phyloP scores from a whole-genome alignment of 2,797 vertebrate genomes.

The Malurus splendens region DNA sequence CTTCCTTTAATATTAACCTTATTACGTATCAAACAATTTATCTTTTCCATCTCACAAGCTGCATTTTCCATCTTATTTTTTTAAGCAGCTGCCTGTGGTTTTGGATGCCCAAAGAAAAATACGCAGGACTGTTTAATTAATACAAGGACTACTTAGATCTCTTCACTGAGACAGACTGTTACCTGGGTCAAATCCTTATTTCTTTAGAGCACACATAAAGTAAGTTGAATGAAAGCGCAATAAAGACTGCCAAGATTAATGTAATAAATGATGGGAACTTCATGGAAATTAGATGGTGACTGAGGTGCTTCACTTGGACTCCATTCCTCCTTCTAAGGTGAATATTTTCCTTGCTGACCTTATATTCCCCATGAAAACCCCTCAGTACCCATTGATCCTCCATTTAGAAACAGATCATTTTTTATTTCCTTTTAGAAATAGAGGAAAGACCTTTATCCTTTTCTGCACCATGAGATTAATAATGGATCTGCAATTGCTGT shows the following conservation, averaged over 20 bases:
- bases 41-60: not conserved
- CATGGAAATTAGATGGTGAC: not conserved
- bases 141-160: not conserved
- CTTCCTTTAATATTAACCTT: not conserved
- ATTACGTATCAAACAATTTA: not conserved
- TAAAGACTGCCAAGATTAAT: not conserved
- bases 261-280: not conserved
- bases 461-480: not conserved
- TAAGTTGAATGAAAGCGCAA: not conserved
- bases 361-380: not conserved
- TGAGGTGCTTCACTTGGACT: not conserved
- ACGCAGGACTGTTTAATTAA: not conserved
- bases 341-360: not conserved
- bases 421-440: not conserved
- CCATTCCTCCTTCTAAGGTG: not conserved
- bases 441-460: not conserved
- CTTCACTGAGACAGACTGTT: not conserved
- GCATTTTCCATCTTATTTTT: not conserved
- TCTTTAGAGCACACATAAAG: not conserved
- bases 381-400: not conserved
- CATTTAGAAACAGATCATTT: not conserved
- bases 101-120: not conserved
- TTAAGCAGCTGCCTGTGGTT: not conserved
- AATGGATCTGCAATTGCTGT: not conserved
- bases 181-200: not conserved